phyloP scores from a whole-genome alignment of 1,140 invertebrate species.

The Brachionus rotundiformis region DNA sequence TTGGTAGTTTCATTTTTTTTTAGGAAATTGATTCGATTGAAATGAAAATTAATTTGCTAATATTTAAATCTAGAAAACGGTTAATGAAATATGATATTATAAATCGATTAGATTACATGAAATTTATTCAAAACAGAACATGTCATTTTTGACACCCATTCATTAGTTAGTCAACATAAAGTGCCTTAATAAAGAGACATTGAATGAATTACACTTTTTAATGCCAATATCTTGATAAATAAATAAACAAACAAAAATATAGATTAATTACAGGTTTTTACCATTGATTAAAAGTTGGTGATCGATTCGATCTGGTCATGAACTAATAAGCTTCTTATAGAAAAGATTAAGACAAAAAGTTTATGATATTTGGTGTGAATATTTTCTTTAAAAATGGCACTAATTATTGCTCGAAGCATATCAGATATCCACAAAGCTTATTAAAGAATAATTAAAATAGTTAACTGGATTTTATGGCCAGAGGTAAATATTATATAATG shows the following conservation, averaged over 20 bases:
- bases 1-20: constrained; percentile 42
- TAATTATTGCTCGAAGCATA: constrained; percentile 18
- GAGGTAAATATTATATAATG: constrained; percentile 6
- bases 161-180: neutral
- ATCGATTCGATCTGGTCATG: neutral
- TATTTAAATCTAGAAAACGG: constrained; percentile 31
- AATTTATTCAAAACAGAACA: neutral
- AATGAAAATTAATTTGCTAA: neutral
- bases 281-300: neutral
- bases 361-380: constrained; percentile 4
- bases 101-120: neutral
- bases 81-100: constrained; percentile 30
- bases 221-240: neutral
- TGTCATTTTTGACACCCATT: constrained; percentile 42
- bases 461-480: neutral
- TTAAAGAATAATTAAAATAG: constrained; percentile 37
- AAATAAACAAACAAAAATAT: constrained; percentile 32
- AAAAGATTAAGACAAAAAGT: constrained; percentile 4
- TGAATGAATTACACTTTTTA: neutral
- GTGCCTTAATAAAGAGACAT: neutral
- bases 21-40: neutral
- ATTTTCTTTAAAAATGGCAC: constrained; percentile 6
- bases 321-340: neutral
- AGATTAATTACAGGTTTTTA: constrained; percentile 32
- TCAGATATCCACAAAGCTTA: neutral